Percentiles rank a stretch among this genome's conserved stretches.
Evolutionary conservation across 2,888 invertebrate genomes (phyloP).

Genomic region (Xestia sexstrigata): DNA sequence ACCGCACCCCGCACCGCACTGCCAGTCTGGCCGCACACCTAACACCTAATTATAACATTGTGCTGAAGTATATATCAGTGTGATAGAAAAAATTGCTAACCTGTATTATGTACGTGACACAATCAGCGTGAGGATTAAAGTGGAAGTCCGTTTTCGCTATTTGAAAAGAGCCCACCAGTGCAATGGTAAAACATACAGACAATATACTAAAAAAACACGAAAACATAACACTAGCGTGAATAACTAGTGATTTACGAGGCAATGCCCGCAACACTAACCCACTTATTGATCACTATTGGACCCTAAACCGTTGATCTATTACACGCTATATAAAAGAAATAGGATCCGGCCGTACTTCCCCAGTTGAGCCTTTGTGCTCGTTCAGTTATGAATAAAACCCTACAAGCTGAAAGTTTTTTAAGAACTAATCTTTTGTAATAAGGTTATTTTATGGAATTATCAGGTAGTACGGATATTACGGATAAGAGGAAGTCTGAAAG

Average conservation of each 20-base stretch:
- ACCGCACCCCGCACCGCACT: too few species aligned
- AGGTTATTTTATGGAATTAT: not conserved
- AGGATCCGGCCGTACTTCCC: constrained; percentile 5
- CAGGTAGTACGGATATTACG: not conserved
- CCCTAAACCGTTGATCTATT: constrained; percentile 45
- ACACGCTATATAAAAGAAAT: constrained; percentile 41
- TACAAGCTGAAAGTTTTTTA: not conserved
- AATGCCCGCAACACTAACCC: constrained; percentile 45
- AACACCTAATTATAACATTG: too few species aligned
- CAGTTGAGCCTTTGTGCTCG: constrained; percentile 25
- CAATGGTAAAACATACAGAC: too few species aligned
- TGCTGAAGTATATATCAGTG: too few species aligned
- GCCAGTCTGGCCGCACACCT: too few species aligned
- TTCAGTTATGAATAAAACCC: constrained; percentile 35
- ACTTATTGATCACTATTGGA: constrained; percentile 49
- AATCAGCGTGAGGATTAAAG: not conserved
- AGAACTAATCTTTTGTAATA: constrained; percentile 9
- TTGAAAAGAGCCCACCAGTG: too few species aligned
- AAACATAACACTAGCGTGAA: not conserved
- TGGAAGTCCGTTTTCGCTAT: not conserved
- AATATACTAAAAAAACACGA: not conserved
- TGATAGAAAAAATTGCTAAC: too few species aligned
- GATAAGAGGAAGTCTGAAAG: not conserved
- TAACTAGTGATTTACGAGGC: constrained; percentile 33
- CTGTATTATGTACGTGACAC: too few species aligned